These are phyloP conservation scores for Neuroscelio doddi DNA, from an alignment of 2,888 invertebrate species.

Conservation along the genomic window DNA sequence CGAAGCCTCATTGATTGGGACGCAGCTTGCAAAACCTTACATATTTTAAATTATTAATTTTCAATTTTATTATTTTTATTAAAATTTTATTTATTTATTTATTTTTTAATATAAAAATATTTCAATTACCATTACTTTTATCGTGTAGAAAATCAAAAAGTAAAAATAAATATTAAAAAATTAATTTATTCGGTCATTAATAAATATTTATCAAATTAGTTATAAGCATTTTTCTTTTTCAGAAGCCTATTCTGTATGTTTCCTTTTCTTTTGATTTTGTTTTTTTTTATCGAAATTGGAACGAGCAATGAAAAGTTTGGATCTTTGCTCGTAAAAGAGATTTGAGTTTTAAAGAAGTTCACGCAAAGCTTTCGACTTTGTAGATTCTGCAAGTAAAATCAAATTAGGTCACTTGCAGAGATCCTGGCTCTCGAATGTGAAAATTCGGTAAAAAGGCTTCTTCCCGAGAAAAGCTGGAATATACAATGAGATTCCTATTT, in stretches of 20 bases:
- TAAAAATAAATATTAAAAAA: no score
- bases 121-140: no score
- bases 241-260: no score
- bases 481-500: not conserved
- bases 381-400: slow-evolving; percentile 4
- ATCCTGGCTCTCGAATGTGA: slow-evolving; percentile 4
- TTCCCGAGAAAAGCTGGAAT: not conserved
- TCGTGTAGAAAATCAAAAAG: no score
- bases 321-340: slow-evolving; percentile 12
- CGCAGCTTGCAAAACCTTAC: slow-evolving; percentile 3
- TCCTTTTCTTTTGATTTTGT: no score
- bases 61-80: no score
- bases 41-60: no score
- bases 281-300: not conserved
- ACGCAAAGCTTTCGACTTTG: slow-evolving; percentile 13
- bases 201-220: no score
- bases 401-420: slow-evolving; percentile 4
- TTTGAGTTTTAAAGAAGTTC: slow-evolving; percentile 18
- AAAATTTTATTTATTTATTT: no score
- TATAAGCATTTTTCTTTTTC: no score
- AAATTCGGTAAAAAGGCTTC: not conserved
- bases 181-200: no score
- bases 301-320: slow-evolving; percentile 1
- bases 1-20: slow-evolving; percentile 23
- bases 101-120: no score